These are phyloP conservation scores for Oligia strigilis DNA, from an alignment of 2,888 invertebrate genomes.

Conservation along the genomic window DNA sequence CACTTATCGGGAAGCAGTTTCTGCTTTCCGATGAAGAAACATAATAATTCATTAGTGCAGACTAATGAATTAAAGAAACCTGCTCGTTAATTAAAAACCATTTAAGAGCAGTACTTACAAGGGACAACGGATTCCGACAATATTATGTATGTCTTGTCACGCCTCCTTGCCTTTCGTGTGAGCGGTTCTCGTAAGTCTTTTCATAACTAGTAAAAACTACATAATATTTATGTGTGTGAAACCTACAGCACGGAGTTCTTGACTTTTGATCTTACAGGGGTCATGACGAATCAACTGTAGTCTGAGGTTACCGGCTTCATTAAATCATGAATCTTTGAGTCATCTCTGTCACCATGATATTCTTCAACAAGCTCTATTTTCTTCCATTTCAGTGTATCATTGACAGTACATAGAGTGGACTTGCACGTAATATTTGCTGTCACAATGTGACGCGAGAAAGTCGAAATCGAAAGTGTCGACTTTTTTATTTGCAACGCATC, in stretches of 20 bases:
- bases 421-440: conserved; percentile 77
- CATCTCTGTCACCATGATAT: background rate
- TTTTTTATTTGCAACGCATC: conserved; percentile 75
- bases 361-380: conserved; percentile 2
- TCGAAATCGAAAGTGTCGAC: conserved; percentile 78
- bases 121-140: conserved; percentile 21
- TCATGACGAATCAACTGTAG: conserved; percentile 35
- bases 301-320: conserved; percentile 3
- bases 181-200: conserved; percentile 30
- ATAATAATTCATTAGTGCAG: background rate
- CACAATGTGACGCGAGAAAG: conserved; percentile 77
- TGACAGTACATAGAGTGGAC: conserved; percentile 34
- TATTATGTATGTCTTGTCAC: conserved; percentile 34
- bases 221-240: conserved; percentile 34
- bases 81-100: conserved; percentile 35
- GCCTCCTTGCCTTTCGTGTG: conserved; percentile 52
- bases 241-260: conserved; percentile 32
- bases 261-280: conserved; percentile 48
- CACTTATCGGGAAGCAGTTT: background rate
- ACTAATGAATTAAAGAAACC: conserved; percentile 15
- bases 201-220: conserved; percentile 34
- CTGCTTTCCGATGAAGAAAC: background rate
- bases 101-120: conserved; percentile 24
- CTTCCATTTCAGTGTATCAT: conserved; percentile 15
- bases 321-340: conserved; percentile 14